phyloP scores from a whole-genome alignment of 2,888 invertebrate genomes.

The Prostheceraeus crozeri region DNA sequence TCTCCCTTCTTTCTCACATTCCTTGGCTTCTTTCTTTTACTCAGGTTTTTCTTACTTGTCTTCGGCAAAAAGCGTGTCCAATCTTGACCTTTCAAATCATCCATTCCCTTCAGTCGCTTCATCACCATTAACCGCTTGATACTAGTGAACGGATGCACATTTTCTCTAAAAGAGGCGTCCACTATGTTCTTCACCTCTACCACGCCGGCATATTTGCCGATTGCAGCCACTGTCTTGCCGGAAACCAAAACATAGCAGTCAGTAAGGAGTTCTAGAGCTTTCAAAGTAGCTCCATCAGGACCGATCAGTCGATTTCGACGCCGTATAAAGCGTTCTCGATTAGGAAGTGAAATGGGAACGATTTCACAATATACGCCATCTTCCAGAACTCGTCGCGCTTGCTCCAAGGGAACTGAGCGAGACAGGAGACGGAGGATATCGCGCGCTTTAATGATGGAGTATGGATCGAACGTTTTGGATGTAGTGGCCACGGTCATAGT shows the following conservation, averaged over 20 bases:
- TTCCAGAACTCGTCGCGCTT: slow-evolving; percentile 61
- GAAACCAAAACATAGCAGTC: slow-evolving; percentile 92
- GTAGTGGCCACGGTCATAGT: slow-evolving; percentile 90
- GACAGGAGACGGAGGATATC: slow-evolving; percentile 90
- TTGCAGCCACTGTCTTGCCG: slow-evolving; percentile 87
- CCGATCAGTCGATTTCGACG: slow-evolving; percentile 86
- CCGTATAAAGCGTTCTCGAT: slow-evolving; percentile 83
- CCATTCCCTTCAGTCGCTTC: background rate
- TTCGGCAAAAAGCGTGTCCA: slow-evolving; percentile 15
- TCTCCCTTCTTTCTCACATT: slow-evolving; percentile 65
- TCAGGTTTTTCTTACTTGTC: slow-evolving; percentile 14
- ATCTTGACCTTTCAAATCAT: background rate
- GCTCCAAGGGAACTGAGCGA: slow-evolving; percentile 90
- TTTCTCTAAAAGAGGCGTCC: slow-evolving; percentile 2
- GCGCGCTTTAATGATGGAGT: slow-evolving; percentile 85
- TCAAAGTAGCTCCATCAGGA: slow-evolving; percentile 92
- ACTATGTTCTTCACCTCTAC: slow-evolving; percentile 54
- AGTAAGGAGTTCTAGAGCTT: slow-evolving; percentile 79
- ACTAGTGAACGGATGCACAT: slow-evolving; percentile 19
- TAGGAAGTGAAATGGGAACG: slow-evolving; percentile 78
- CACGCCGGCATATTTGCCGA: slow-evolving; percentile 86
- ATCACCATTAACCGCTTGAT: slow-evolving; percentile 14
- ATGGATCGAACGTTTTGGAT: slow-evolving; percentile 93
- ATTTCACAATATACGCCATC: slow-evolving; percentile 89
- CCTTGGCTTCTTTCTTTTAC: slow-evolving; percentile 11